Conservation (phyloP, 2,888 invertebrate species). For the Apeira syringaria region DNA sequence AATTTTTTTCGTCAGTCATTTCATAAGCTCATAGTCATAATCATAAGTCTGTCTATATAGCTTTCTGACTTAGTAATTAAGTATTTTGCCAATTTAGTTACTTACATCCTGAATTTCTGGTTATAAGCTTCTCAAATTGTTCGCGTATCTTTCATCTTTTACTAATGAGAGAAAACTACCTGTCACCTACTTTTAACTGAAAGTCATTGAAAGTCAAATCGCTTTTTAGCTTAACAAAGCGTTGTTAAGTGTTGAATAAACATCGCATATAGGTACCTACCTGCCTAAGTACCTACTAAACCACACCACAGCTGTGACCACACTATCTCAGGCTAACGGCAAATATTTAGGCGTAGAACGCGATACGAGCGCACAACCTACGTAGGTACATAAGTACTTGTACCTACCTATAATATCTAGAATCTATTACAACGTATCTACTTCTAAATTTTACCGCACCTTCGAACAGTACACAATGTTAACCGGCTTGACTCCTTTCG, state of each 20-base stretch:
- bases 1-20: no score
- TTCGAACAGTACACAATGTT: no score
- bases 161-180: not conserved
- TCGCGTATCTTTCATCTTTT: no score
- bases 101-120: no score
- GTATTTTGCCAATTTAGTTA: no score
- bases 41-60: no score
- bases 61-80: no score
- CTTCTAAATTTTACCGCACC: no score
- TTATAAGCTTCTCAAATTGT: no score
- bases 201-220: slow-evolving; percentile 12
- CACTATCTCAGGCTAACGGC: slow-evolving; percentile 9
- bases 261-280: not conserved
- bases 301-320: not conserved
- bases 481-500: no score
- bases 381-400: not conserved
- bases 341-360: not conserved
- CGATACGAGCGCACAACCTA: not conserved
- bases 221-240: slow-evolving; percentile 17
- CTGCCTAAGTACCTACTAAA: not conserved
- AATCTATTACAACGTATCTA: no score
- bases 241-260: slow-evolving; percentile 15
- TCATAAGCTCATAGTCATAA: no score
- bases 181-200: not conserved
- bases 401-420: not conserved